Conservation (phyloP, 2,113 vertebrate genomes). For the Numenius arquata region DNA sequence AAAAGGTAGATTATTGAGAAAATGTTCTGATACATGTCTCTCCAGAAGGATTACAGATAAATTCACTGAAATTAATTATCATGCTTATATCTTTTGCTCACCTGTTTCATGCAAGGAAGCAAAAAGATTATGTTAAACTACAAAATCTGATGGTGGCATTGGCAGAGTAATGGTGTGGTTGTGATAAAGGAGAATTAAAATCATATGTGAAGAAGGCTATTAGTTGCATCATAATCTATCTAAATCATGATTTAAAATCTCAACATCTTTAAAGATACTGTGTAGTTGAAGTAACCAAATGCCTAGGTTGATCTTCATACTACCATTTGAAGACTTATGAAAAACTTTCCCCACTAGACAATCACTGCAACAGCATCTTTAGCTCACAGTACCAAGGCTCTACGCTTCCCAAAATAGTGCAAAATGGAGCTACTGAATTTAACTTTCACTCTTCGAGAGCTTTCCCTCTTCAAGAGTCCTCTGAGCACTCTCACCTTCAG, state of each 20-base stretch:
- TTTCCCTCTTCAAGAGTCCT: not conserved
- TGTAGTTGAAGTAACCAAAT: not conserved
- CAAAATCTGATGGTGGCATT: not conserved
- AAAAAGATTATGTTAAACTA: not conserved
- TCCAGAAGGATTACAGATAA: not conserved
- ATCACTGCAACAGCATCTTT: not conserved
- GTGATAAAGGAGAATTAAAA: not conserved
- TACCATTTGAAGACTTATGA: not conserved
- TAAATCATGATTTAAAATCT: not conserved
- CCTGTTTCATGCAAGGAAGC: not conserved
- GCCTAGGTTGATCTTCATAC: not conserved
- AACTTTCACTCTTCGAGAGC: not conserved
- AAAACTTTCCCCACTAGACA: not conserved
- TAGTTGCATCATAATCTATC: not conserved
- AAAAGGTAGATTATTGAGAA: not conserved
- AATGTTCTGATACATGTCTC: not conserved
- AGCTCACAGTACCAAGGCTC: not conserved
- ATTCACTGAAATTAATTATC: not conserved
- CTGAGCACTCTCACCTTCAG: fast-evolving
- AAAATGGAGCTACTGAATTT: not conserved
- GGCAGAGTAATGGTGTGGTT: not conserved
- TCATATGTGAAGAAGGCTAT: not conserved
- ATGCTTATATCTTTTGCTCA: not conserved
- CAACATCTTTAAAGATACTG: not conserved
- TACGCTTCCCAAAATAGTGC: fast-evolving